A percentile compares a stretch with the other conserved stretches of the same genome.
phyloP scores from a whole-genome alignment of 1,140 invertebrate genomes.

The Megalopta genalis region DNA sequence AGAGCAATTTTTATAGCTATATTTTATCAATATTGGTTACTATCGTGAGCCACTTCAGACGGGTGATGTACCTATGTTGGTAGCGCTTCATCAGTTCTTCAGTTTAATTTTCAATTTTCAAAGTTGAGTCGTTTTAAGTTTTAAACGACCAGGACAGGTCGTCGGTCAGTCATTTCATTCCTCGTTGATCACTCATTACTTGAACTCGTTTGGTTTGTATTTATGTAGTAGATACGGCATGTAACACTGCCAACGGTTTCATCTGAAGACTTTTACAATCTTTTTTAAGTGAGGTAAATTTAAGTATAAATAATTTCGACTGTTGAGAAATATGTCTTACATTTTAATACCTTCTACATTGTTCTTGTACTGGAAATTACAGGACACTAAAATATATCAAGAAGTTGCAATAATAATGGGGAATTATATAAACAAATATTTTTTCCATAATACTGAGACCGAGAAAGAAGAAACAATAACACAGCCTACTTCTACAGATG shows the following conservation, averaged over 20 bases:
- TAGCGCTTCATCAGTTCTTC: neutral
- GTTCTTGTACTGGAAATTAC: neutral
- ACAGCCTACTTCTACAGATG: neutral
- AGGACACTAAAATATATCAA: neutral
- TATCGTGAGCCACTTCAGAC: no score
- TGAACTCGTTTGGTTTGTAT: no score
- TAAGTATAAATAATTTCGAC: neutral
- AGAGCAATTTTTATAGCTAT: no score
- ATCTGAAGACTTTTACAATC: neutral
- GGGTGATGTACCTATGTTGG: no score
- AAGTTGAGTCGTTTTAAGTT: neutral
- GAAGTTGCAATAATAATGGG: constrained; percentile 51
- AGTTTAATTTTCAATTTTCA: constrained; percentile 41
- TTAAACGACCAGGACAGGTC: no score
- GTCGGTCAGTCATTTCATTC: no score
- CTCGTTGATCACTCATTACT: no score
- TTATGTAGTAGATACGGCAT: no score
- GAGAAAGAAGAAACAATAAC: constrained; percentile 27
- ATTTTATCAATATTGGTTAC: no score
- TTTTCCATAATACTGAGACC: constrained; percentile 44
- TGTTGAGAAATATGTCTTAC: neutral
- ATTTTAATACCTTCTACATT: neutral
- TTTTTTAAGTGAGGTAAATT: neutral
- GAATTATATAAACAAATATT: constrained; percentile 61
- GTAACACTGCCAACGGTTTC: neutral